Evolutionary conservation across 2,113 vertebrate genomes (phyloP), one percentile per base, ranked within the genome.

Genomic region (Bubo bubo): DNA sequence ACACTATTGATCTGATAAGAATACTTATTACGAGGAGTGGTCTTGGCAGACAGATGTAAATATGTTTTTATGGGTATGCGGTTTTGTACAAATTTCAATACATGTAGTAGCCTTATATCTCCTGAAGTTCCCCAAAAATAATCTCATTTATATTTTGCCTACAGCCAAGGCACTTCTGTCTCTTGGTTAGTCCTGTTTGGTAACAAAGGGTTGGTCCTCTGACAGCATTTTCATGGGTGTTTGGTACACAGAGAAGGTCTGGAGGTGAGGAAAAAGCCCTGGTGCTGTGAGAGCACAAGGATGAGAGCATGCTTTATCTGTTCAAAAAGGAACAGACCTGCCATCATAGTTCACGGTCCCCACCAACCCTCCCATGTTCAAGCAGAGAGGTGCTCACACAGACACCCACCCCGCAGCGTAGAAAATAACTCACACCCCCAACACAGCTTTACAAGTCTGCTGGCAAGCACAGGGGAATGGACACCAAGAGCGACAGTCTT

Each of bases 331-430:
- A 71, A 66, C 24, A 39, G 56, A 66, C 30, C 77, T 87, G 60
- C 14, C 27, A 27, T 4, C 32, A 1, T 8, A 34, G 8, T 18
- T 62, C 55, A 41, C 0, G 1, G 56, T 26, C 19, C 52, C n/a
- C 45, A 74, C 28, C 35, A 79, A 15, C 35, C 21, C 37, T 50
- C 15, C 35, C 39, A 23, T 2, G 37, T 63, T 58, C 35, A 35
- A 64, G 62, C 30, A 64, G 49, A 47, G 55, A 53, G 12, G 3
- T 39, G 15, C 30, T 67, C 47, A 39, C 4, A 3, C 28, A 73
- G 18, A 41, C 7, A 0, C 70, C 12, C 28, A 81, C 70, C 67
- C 12, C 1, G 0, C 32, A 37, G 60, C 2, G 3, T 0, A 34
- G 39, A 64, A 80, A 79, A 64, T 17, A 75, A 63, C n/a, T 60